Conservation (phyloP, 2,797 vertebrate species). For the Gadopsis marmoratus region DNA sequence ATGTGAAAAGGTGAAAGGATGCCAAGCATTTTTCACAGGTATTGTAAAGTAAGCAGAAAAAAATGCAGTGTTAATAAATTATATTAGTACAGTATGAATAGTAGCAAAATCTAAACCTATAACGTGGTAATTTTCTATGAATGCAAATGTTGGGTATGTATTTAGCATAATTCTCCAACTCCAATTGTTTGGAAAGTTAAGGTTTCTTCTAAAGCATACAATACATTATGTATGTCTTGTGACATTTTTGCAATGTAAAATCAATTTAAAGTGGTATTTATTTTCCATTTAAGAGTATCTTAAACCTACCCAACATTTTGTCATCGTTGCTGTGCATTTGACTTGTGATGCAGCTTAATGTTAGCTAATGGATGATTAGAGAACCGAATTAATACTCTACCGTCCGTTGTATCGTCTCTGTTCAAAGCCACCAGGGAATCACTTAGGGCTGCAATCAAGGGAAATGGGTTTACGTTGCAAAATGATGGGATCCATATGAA, state of each 20-base stretch:
- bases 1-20: slow-evolving; percentile 24
- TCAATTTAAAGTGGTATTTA: not conserved
- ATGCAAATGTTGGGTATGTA: slow-evolving; percentile 67
- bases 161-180: not conserved
- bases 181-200: not conserved
- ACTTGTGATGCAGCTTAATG: slow-evolving; percentile 60
- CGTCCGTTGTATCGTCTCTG: slow-evolving; percentile 85
- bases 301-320: slow-evolving; percentile 63
- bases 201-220: not conserved
- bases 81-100: slow-evolving; percentile 36
- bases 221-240: not conserved
- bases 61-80: slow-evolving; percentile 27
- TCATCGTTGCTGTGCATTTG: slow-evolving; percentile 39
- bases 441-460: slow-evolving; percentile 87
- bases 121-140: slow-evolving; percentile 9
- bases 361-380: slow-evolving; percentile 69
- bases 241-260: not conserved
- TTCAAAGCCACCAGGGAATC: slow-evolving; percentile 86
- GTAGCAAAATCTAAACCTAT: slow-evolving; percentile 19
- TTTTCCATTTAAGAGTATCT: not conserved
- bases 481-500: slow-evolving; percentile 64
- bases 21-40: slow-evolving; percentile 18
- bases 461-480: slow-evolving; percentile 80
- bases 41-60: slow-evolving; percentile 10
- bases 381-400: slow-evolving; percentile 85